These are phyloP conservation scores for Deilephila elpenor DNA, from an alignment of 2,888 invertebrate genomes.

Conservation along the genomic window DNA sequence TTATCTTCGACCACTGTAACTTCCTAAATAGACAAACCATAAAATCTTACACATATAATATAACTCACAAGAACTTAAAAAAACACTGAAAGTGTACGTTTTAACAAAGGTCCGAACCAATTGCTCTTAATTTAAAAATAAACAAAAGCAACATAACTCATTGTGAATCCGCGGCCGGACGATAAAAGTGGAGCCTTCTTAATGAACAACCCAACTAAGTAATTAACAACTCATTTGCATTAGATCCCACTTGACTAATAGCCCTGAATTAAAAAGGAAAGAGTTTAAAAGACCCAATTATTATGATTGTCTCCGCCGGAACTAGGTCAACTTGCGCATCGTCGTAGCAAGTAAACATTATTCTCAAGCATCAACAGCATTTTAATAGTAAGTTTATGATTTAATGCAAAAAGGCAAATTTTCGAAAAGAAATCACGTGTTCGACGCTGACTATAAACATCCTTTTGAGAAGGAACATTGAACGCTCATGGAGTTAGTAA, in stretches of 20 bases:
- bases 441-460: no score
- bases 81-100: neutral
- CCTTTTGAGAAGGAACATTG: no score
- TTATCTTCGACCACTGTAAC: no score
- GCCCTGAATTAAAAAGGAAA: conserved; percentile 53
- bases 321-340: neutral
- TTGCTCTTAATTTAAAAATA: conserved; percentile 17
- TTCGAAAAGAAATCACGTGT: no score
- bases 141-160: conserved; percentile 32
- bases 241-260: conserved; percentile 68
- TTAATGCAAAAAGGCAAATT: no score
- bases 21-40: no score
- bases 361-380: neutral
- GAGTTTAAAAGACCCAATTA: conserved; percentile 32
- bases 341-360: neutral
- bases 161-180: conserved; percentile 37
- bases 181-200: conserved; percentile 33
- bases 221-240: conserved; percentile 71
- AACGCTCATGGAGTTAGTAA: no score
- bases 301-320: conserved; percentile 25
- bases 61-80: no score
- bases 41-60: no score
- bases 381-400: neutral
- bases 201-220: conserved; percentile 61
- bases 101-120: conserved; percentile 12